Conservation (phyloP, 2,113 vertebrate species). For the Oophaga pumilio region DNA sequence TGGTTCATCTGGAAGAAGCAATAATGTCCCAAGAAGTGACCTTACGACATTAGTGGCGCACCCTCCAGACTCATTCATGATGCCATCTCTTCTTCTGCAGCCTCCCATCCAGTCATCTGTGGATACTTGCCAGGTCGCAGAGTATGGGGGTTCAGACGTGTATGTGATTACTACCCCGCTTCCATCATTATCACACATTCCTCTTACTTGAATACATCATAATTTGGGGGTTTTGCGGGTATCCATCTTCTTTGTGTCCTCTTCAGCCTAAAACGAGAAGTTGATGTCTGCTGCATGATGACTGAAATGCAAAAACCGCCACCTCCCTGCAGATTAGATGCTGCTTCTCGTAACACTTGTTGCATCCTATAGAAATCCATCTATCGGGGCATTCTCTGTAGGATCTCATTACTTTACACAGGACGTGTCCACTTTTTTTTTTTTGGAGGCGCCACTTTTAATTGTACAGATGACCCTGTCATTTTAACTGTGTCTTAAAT, state of each 20-base stretch:
- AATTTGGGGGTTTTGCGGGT: background rate
- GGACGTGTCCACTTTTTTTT: no score
- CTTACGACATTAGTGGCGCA: background rate
- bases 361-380: no score
- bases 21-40: background rate
- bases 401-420: no score
- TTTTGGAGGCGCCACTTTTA: background rate
- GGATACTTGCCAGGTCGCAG: background rate
- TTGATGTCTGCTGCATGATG: no score
- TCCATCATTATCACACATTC: background rate
- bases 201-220: background rate
- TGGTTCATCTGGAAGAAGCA: background rate
- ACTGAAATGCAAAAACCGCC: no score
- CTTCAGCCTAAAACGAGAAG: no score
- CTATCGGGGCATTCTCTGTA: no score
- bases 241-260: no score
- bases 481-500: background rate
- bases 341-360: no score
- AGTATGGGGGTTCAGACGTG: background rate
- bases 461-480: background rate
- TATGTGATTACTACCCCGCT: background rate
- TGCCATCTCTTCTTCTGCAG: background rate
- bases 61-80: no score
- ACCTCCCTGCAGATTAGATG: no score
- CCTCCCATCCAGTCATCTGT: background rate